Evolutionary conservation across 1,140 invertebrate genomes (phyloP).

Genomic region (Caerostris extrusa): DNA sequence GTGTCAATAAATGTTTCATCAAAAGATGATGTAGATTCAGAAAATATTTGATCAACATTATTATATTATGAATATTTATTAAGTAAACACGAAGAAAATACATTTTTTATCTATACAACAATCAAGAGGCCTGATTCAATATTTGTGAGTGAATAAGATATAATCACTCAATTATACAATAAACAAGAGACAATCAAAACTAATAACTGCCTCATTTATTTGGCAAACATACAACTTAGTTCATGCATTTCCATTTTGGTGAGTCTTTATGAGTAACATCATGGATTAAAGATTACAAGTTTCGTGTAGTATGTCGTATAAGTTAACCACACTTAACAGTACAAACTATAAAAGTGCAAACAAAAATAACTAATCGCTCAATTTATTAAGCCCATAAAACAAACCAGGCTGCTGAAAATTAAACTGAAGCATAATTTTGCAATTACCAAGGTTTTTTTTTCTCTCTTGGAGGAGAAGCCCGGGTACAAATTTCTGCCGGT

Average conservation of each 20-base stretch:
- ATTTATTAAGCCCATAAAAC: conserved; percentile 8
- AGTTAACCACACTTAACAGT: not conserved
- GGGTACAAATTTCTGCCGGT: conserved; percentile 44
- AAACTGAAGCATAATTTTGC: conserved; percentile 41
- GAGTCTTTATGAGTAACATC: not conserved
- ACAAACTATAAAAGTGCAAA: not conserved
- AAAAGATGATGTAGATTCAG: no score
- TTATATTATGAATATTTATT: no score
- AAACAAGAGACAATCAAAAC: not conserved
- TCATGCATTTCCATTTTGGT: not conserved
- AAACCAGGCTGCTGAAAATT: not conserved
- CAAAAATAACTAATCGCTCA: conserved; percentile 15
- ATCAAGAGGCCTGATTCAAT: not conserved
- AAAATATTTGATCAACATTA: no score
- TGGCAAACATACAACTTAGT: not conserved
- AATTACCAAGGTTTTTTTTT: conserved; percentile 28
- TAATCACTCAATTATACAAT: not conserved
- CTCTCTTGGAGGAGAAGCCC: not conserved
- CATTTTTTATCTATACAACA: no score
- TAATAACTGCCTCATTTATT: not conserved
- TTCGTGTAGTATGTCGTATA: not conserved
- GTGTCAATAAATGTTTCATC: no score
- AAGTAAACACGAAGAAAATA: no score
- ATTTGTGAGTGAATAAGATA: not conserved
- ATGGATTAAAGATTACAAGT: not conserved